These are phyloP conservation scores for Sesamia inferens DNA, from an alignment of 2,888 invertebrate genomes.

Conservation along the genomic window DNA sequence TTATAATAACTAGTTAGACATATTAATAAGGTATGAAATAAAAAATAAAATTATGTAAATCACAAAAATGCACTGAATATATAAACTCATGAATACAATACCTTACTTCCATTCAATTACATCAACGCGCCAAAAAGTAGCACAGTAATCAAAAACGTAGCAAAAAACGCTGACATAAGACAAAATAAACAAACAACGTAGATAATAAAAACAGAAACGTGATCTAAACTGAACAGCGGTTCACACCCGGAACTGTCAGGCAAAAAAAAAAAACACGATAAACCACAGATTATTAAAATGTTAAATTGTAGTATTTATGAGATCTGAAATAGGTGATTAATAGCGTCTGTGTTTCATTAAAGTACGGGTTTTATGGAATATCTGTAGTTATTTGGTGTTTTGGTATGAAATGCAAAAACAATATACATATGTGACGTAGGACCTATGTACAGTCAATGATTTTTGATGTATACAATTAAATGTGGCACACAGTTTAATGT, in stretches of 20 bases:
- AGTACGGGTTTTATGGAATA: not conserved
- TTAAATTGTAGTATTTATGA: conserved; percentile 29
- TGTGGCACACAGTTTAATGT: too few relatives aligned
- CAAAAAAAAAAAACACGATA: conserved; percentile 46
- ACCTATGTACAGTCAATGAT: too few relatives aligned
- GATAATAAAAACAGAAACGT: conserved; percentile 43
- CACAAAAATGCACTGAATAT: not conserved
- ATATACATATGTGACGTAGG: not conserved
- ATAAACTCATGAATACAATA: not conserved
- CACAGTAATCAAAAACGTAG: conserved; percentile 4
- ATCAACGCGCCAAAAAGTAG: conserved; percentile 20
- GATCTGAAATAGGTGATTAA: conserved; percentile 17
- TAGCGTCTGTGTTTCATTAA: not conserved
- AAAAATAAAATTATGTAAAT: not conserved
- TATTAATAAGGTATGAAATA: too few relatives aligned
- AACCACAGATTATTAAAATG: not conserved
- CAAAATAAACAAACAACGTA: conserved; percentile 41
- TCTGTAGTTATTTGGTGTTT: not conserved
- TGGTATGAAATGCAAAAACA: not conserved
- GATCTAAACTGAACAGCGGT: conserved; percentile 50
- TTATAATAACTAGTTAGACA: too few relatives aligned
- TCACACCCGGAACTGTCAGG: conserved; percentile 54
- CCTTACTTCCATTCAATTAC: conserved; percentile 21
- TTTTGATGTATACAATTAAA: too few relatives aligned
- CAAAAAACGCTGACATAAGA: conserved; percentile 45